These are phyloP conservation scores for Melanerpes formicivorus DNA, from an alignment of 2,113 vertebrate genomes.

Conservation along the genomic window DNA sequence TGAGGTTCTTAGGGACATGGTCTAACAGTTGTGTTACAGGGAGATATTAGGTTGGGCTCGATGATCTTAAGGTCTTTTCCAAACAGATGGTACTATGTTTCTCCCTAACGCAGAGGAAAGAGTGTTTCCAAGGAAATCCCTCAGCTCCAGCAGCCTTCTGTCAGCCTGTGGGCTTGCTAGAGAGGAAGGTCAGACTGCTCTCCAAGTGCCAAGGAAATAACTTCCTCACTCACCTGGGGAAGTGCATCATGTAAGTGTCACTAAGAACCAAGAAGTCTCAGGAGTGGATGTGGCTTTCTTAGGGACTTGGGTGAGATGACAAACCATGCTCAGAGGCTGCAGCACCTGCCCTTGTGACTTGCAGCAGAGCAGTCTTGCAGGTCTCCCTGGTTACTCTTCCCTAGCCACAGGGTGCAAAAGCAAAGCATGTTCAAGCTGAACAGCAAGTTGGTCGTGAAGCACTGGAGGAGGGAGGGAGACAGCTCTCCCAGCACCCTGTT, in stretches of 20 bases:
- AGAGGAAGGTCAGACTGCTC: not conserved
- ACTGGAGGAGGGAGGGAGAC: not conserved
- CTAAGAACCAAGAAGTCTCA: no score
- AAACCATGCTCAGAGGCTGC: accelerated
- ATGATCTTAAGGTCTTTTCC: no score
- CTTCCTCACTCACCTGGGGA: not conserved
- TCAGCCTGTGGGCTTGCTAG: not conserved
- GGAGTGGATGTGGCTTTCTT: not conserved
- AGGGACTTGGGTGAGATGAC: not conserved
- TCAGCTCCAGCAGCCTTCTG: not conserved
- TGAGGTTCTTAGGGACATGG: no score
- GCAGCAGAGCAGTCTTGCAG: not conserved
- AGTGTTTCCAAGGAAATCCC: not conserved
- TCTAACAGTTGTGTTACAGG: no score
- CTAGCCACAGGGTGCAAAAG: accelerated
- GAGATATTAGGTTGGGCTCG: no score
- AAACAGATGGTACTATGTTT: no score
- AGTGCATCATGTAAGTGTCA: accelerated
- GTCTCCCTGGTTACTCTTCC: not conserved
- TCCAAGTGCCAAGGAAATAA: not conserved
- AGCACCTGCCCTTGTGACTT: not conserved
- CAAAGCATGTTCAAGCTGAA: not conserved
- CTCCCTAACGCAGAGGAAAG: not conserved
- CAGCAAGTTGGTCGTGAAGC: not conserved
- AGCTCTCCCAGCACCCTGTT: not conserved